A percentile compares a stretch with the other conserved stretches of the same genome.
Evolutionary conservation across 2,113 vertebrate genomes (phyloP).

Genomic region (Tyto alba): DNA sequence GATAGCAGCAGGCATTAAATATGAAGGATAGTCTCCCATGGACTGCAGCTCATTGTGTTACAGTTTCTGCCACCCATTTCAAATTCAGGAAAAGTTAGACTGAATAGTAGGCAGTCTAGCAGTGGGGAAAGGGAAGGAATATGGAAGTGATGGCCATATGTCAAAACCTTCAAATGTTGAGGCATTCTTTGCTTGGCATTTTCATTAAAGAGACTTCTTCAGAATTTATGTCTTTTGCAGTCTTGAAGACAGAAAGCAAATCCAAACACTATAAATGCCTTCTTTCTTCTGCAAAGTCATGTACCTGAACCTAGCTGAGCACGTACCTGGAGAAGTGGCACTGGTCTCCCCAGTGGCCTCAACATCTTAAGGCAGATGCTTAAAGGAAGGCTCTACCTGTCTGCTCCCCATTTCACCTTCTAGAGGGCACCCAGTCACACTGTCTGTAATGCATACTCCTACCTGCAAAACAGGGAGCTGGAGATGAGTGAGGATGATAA

Average conservation of each 20-base stretch:
- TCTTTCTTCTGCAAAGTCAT: neutral
- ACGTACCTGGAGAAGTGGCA: neutral
- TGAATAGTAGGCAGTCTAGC: neutral
- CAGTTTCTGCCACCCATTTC: neutral
- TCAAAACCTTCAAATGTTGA: neutral
- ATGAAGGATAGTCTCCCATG: neutral
- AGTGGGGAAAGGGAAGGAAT: neutral
- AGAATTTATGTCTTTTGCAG: neutral
- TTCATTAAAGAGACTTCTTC: neutral
- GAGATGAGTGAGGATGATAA: constrained; percentile 7
- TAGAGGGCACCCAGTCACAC: neutral
- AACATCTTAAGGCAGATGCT: neutral
- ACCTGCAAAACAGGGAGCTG: neutral
- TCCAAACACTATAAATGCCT: neutral
- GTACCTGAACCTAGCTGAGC: neutral
- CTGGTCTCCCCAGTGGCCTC: neutral
- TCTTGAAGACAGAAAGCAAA: neutral
- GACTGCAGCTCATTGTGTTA: neutral
- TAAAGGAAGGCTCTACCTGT: neutral
- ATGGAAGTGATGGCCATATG: neutral
- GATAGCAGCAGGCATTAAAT: neutral
- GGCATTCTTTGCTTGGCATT: neutral
- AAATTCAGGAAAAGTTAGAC: neutral
- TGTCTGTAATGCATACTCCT: neutral
- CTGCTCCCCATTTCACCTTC: neutral